Evolutionary conservation across 1,140 invertebrate genomes (phyloP), one percentile per base, ranked within the genome.

Genomic region (Zelostemma sp.): DNA sequence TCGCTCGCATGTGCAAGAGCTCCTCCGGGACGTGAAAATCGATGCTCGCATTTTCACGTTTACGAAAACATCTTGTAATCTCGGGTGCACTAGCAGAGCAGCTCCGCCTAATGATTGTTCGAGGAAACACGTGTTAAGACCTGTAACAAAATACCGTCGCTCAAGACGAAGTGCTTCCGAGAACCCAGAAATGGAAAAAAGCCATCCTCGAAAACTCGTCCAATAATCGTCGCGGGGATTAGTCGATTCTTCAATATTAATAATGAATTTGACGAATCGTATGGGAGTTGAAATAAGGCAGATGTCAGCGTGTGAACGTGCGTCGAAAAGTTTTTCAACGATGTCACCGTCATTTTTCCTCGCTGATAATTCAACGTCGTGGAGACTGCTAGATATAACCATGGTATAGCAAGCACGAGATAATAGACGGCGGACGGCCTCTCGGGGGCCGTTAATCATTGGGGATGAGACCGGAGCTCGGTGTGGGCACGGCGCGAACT

Each of bases 371-470:
- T 60, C 65, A 25, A 63, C 62, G 68, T 68, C 72, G 62, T 71
- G 68, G 57, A 61, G 64, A 66, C 60, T 61, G 70, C 66, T 73
- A 67, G 66, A 73, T 73, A 73, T 59, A 73, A 68, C 55, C 63
- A 33, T 67, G 31, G 71, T n/a, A 8, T 70, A 68, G 72, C 67
- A 71, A 74, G 68, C 62, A 57, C 25, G 43, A 71, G 72, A 71
- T 74, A 74, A 74, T 74, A 71, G 72, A 70, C 58, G 72, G 64
- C 49, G 64, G 66, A 74, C 67, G 58, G 72, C 69, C 80, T 81
- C 80, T 69, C 40, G 82, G 73, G 79, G 60, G 78, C 77, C 78
- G 80, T 84, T 83, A 83, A 83, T 84, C 81, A 84, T 83, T 77
- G 43, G 64, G 64, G 64, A 74, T 68, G 72, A 73, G 72, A 57